A percentile compares a stretch with the other conserved stretches of the same genome.
These are phyloP conservation scores for Benthosema pterotum DNA, from an alignment of 2,797 vertebrate species.

Conservation along the genomic window DNA sequence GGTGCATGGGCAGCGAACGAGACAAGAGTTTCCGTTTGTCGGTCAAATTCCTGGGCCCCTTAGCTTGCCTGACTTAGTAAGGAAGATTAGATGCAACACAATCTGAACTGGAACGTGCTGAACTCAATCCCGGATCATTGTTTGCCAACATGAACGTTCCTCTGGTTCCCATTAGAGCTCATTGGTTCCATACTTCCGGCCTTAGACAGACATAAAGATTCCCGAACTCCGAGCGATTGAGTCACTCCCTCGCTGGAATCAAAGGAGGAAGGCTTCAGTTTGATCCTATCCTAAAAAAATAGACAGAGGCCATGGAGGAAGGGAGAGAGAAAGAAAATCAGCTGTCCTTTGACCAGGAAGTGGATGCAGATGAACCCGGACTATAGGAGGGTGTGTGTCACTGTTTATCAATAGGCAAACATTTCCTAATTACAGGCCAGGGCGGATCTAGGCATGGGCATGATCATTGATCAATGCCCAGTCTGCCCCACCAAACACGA, in stretches of 20 bases:
- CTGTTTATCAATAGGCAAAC: constrained; percentile 82
- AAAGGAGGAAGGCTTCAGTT: constrained; percentile 60
- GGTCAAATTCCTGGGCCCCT: constrained; percentile 50
- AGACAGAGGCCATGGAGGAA: constrained; percentile 15
- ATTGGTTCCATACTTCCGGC: constrained; percentile 75
- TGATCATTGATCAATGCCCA: too few relatives aligned
- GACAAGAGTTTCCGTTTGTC: constrained; percentile 46
- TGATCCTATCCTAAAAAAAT: constrained; percentile 32
- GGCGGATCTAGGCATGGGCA: too few relatives aligned
- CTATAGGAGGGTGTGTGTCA: constrained; percentile 62
- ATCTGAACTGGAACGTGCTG: constrained; percentile 63
- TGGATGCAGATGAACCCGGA: constrained; percentile 72
- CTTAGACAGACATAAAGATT: constrained; percentile 68
- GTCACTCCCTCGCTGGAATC: constrained; percentile 61
- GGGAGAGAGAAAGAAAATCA: constrained; percentile 27
- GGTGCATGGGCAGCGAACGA: neutral
- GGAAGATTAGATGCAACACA: constrained; percentile 65
- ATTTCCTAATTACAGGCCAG: constrained; percentile 74
- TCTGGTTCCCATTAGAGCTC: constrained; percentile 77
- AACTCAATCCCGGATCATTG: constrained; percentile 61
- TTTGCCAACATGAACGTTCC: constrained; percentile 63
- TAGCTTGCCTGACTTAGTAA: constrained; percentile 51
- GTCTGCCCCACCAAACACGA: too few relatives aligned
- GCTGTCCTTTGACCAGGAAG: constrained; percentile 76
- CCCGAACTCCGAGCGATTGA: constrained; percentile 60